Evolutionary conservation across 1,140 invertebrate genomes (phyloP), one percentile per base, ranked within the genome.

Genomic region (Eulimnadia texana): DNA sequence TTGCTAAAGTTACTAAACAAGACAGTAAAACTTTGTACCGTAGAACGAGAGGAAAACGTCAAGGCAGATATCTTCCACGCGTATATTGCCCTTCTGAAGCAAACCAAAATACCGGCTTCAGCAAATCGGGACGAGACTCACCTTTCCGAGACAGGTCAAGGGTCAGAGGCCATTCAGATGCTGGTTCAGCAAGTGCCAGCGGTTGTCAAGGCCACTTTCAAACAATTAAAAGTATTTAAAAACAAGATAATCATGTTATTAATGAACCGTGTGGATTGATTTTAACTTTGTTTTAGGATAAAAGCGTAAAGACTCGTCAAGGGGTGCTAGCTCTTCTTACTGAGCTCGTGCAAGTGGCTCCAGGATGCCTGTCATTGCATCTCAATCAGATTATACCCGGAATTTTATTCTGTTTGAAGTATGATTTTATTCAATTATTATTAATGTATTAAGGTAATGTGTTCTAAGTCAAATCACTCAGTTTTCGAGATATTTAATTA

Each of bases 1-100:
- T 64, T 23, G n/a, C n/a, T n/a, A n/a, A n/a, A n/a, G n/a, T n/a
- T n/a, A n/a, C n/a, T n/a, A n/a, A n/a, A n/a, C n/a, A n/a, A n/a
- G n/a, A n/a, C n/a, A n/a, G n/a, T n/a, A n/a, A n/a, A n/a, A n/a
- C n/a, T n/a, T n/a, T n/a, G n/a, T n/a, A n/a, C n/a, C n/a, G n/a
- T n/a, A 85, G 96, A 99, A 74, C 80, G 96, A 49, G 96, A 99
- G 76, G 96, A 99, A 76, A 98, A 96, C 74, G 96, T 99, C 0
- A 97, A 97, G 72, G 92, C 90, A 50, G 96, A 99, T 70, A 94
- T 99, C 53, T 92, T 98, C 69, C 90, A 93, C 68, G 93, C 93
- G 0, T 98, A 96, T 70, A 88, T 95, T 58, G 88, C 92, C 0
- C 73, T 99, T n/a, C 71, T 98, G 56, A 80, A 85, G 64, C 92